Evolutionary conservation across 2,888 invertebrate species (phyloP).

Genomic region (Drosophila fungiperda): DNA sequence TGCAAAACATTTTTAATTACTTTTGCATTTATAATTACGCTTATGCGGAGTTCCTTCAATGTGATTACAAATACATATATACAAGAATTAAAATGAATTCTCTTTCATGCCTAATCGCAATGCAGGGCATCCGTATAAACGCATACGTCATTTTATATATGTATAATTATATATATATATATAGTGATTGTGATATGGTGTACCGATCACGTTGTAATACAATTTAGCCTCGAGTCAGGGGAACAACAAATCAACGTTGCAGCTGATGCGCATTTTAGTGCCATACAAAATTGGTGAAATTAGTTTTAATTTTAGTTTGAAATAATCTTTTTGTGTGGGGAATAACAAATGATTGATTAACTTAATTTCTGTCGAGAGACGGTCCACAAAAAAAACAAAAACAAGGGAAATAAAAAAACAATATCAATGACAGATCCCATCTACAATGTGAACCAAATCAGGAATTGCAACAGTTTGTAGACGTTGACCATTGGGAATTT

Average conservation of each 20-base stretch:
- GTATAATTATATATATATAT: conserved; percentile 3
- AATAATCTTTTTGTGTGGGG: conserved; percentile 17
- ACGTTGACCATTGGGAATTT: conserved; percentile 86
- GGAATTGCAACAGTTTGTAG: conserved; percentile 87
- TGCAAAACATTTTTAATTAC: conserved; percentile 19
- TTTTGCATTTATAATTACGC: conserved; percentile 9
- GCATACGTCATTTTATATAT: neutral
- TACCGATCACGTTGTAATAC: conserved; percentile 16
- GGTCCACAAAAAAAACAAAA: neutral
- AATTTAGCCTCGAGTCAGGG: conserved; percentile 37
- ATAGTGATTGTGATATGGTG: conserved; percentile 30
- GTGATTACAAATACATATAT: conserved; percentile 24
- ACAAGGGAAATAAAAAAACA: neutral
- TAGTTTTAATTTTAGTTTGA: conserved; percentile 16
- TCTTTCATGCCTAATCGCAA: conserved; percentile 11
- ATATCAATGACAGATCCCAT: neutral
- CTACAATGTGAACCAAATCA: conserved; percentile 88
- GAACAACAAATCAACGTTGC: neutral
- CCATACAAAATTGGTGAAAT: conserved; percentile 18
- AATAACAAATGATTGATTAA: conserved; percentile 29
- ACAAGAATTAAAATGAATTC: conserved; percentile 18
- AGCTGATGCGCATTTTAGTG: conserved; percentile 9
- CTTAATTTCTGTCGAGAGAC: conserved; percentile 8
- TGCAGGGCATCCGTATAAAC: conserved; percentile 21
- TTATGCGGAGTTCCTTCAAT: conserved; percentile 21